Conservation (phyloP, 2,888 invertebrate genomes). For the Cephus sareptanus region DNA sequence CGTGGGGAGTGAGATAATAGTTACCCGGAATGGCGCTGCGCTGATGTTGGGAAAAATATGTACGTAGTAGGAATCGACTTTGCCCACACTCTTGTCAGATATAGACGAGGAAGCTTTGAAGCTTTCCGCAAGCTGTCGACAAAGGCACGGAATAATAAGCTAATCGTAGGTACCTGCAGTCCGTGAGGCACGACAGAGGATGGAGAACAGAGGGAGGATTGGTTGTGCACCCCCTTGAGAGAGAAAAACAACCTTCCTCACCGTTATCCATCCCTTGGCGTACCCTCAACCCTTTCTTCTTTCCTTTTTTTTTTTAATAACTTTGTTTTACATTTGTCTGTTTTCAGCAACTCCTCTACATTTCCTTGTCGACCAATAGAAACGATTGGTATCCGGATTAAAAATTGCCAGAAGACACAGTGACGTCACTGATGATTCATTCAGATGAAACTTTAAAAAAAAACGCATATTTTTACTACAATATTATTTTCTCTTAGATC, state of each 20-base stretch:
- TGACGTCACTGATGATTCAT: too few species aligned
- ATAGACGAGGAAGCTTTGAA: constrained; percentile 33
- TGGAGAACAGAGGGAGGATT: constrained; percentile 11
- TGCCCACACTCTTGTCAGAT: background rate
- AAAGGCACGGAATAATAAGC: constrained; percentile 56
- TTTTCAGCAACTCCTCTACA: background rate
- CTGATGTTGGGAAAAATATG: background rate
- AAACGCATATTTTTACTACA: too few species aligned
- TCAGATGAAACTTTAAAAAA: too few species aligned
- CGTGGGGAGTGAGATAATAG: background rate
- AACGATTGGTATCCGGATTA: too few species aligned
- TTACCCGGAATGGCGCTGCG: background rate
- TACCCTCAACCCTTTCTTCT: background rate
- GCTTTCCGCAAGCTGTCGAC: constrained; percentile 43
- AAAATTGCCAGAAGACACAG: too few species aligned
- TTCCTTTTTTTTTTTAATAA: background rate
- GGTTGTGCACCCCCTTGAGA: background rate
- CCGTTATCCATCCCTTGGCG: background rate
- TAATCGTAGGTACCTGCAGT: constrained; percentile 41
- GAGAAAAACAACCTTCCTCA: background rate
- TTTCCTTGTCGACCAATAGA: background rate
- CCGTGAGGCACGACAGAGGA: background rate
- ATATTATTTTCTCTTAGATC: too few species aligned
- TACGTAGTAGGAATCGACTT: background rate
- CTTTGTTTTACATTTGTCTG: background rate